These are phyloP conservation scores for Numida meleagris DNA, from an alignment of 2,113 vertebrate genomes.

Conservation along the genomic window DNA sequence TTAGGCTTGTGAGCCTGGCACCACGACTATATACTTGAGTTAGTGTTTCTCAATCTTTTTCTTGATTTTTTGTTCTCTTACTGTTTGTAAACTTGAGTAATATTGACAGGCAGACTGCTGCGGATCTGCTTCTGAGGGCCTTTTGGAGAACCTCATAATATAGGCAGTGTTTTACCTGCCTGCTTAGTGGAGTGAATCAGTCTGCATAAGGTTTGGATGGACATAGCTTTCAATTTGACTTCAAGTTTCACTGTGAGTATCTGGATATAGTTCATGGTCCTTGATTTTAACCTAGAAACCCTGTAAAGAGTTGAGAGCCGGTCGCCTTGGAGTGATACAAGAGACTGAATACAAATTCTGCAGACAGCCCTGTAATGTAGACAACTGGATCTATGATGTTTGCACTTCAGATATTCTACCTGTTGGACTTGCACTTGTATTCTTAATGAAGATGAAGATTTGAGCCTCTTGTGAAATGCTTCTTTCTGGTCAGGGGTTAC, in stretches of 20 bases:
- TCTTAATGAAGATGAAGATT: not conserved
- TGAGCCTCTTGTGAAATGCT: not conserved
- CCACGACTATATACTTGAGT: not conserved
- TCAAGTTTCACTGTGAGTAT: accelerated
- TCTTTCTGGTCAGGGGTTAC: not conserved
- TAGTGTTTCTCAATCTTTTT: not conserved
- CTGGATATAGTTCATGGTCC: not conserved
- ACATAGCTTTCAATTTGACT: not conserved
- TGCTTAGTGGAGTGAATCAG: not conserved
- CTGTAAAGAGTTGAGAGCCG: not conserved
- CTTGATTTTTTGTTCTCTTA: not conserved
- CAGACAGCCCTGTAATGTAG: not conserved
- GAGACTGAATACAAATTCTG: not conserved
- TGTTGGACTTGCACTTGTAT: not conserved
- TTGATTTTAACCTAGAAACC: not conserved
- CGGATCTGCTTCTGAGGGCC: not conserved
- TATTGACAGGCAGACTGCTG: not conserved
- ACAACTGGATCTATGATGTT: not conserved
- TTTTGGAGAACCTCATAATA: not conserved
- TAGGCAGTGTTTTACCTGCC: not conserved
- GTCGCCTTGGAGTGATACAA: not conserved
- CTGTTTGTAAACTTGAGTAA: not conserved
- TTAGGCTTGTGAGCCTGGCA: not conserved
- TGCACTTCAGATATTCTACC: not conserved
- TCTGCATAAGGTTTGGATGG: not conserved